Evolutionary conservation across 2,797 vertebrate species (phyloP).

Genomic region (Acropternis orthonyx): DNA sequence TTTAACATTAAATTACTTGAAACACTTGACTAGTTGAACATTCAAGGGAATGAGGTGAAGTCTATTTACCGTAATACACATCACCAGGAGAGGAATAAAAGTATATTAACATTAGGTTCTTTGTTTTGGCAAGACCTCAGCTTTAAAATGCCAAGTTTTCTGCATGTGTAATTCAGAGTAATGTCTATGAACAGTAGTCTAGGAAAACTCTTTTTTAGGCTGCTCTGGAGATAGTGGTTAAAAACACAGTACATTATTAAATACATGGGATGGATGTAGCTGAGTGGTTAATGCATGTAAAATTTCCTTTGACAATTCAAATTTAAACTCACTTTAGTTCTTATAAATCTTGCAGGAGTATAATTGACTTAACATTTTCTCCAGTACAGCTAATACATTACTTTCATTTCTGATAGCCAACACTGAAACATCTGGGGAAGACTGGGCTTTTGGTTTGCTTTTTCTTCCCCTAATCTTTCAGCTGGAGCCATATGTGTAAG

Average conservation of each 20-base stretch:
- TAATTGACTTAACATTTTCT: constrained; percentile 77
- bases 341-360: constrained; percentile 80
- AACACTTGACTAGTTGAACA: neutral
- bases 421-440: constrained; percentile 52
- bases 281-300: constrained; percentile 75
- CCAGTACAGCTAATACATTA: constrained; percentile 70
- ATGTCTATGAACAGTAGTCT: constrained; percentile 11
- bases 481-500: constrained; percentile 36
- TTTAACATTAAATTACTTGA: neutral
- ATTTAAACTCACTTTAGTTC: constrained; percentile 80
- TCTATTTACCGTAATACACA: neutral
- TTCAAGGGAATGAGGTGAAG: neutral
- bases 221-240: constrained; percentile 55
- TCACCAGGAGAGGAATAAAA: neutral
- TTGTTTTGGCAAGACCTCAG: neutral
- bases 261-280: constrained; percentile 75
- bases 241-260: constrained; percentile 79
- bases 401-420: constrained; percentile 69
- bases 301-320: constrained; percentile 81
- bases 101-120: neutral
- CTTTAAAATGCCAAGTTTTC: constrained; percentile 22
- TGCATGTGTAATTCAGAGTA: constrained; percentile 34
- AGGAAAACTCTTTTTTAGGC: constrained; percentile 8
- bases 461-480: neutral
- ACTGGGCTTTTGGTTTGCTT: neutral